Evolutionary conservation across 2,888 invertebrate species (phyloP).

Genomic region (Hipparchia semele): DNA sequence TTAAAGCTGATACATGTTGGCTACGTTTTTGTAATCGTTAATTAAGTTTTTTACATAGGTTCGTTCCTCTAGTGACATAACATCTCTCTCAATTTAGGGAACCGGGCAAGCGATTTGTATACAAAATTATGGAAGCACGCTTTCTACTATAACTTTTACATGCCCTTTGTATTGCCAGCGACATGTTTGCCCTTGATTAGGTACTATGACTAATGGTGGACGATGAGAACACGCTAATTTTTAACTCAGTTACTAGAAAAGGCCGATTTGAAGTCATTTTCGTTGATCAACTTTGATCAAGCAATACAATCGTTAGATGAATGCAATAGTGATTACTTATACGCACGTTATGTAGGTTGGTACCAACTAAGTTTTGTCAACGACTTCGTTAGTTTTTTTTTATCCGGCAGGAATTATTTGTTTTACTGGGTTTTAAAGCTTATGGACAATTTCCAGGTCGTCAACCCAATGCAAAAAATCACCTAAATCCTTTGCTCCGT

Average conservation of each 20-base stretch:
- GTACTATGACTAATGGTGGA: not conserved
- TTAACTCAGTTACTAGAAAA: not conserved
- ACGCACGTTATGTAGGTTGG: not conserved
- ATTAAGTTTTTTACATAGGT: too few relatives aligned
- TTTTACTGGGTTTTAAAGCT: too few relatives aligned
- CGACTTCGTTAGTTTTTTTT: too few relatives aligned
- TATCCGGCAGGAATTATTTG: too few relatives aligned
- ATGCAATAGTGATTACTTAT: not conserved
- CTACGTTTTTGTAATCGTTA: too few relatives aligned
- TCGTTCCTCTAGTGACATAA: not conserved
- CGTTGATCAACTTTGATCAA: constrained; percentile 6
- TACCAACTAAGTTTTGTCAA: too few relatives aligned
- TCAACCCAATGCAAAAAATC: too few relatives aligned
- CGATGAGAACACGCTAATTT: constrained; percentile 4
- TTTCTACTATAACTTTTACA: not conserved
- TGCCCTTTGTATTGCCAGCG: not conserved
- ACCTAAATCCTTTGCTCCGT: too few relatives aligned
- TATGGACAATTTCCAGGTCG: not conserved
- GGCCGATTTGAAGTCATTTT: not conserved
- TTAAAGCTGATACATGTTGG: too few relatives aligned
- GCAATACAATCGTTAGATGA: constrained; percentile 1
- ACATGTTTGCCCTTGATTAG: not conserved
- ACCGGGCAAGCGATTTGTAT: constrained; percentile 14
- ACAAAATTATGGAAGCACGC: not conserved
- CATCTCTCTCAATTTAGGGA: constrained; percentile 15